A percentile compares a stretch with the other conserved stretches of the same genome.
phyloP scores from a whole-genome alignment of 2,113 vertebrate species.

The Albula goreensis region DNA sequence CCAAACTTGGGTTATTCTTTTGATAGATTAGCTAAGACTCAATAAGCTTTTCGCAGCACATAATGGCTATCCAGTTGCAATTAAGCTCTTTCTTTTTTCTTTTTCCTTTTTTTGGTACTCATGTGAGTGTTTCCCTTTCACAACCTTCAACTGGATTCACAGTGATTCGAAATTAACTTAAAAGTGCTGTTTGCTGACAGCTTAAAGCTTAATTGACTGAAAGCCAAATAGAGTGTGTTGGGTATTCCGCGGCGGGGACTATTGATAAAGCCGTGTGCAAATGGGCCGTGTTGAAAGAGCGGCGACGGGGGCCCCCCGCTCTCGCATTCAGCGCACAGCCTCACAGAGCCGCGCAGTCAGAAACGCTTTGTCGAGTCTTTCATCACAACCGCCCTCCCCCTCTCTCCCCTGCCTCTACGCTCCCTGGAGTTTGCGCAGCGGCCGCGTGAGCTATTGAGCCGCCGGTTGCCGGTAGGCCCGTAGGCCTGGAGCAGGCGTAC shows the following conservation, averaged over 20 bases:
- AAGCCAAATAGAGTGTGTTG: conserved; percentile 81
- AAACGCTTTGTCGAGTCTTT: conserved; percentile 63
- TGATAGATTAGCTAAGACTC: conserved; percentile 68
- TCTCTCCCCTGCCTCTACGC: conserved; percentile 40
- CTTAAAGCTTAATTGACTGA: conserved; percentile 87
- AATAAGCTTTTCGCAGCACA: conserved; percentile 69
- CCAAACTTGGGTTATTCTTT: conserved; percentile 53
- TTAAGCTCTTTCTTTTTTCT: conserved; percentile 73
- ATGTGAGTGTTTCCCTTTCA: conserved; percentile 67
- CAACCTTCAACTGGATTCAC: conserved; percentile 77
- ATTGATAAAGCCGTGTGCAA: conserved; percentile 72
- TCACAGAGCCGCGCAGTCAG: conserved; percentile 60
- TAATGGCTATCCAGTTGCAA: conserved; percentile 76
- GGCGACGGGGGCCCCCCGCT: conserved; percentile 46
- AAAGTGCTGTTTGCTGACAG: conserved; percentile 87
- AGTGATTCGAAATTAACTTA: conserved; percentile 78
- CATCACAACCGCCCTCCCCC: conserved; percentile 50
- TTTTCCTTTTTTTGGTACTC: conserved; percentile 21
- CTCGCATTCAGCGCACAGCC: conserved; percentile 58
- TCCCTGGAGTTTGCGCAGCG: conserved; percentile 48
- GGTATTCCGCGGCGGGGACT: conserved; percentile 69
- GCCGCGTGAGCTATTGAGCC: conserved; percentile 42
- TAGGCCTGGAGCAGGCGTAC: conserved; percentile 26
- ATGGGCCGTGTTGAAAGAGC: conserved; percentile 60
- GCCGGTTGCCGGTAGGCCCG: conserved; percentile 10